Evolutionary conservation across 2,113 vertebrate genomes (phyloP).

Genomic region (Dromaius novaehollandiae): DNA sequence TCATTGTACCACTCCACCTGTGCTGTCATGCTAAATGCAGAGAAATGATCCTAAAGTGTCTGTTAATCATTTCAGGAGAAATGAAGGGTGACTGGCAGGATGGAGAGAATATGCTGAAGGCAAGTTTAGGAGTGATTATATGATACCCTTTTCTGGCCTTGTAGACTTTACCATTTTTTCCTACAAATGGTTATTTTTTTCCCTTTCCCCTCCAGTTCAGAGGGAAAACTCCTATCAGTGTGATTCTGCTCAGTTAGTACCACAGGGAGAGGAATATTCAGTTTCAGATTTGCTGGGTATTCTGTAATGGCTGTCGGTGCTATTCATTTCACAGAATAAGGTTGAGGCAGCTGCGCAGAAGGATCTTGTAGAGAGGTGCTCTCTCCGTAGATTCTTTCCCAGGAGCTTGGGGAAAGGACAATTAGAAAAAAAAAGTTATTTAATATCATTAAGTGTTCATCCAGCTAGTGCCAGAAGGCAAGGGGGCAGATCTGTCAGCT

Average conservation of each 20-base stretch:
- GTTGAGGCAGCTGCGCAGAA: not conserved
- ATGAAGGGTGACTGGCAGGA: not conserved
- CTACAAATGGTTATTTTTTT: not conserved
- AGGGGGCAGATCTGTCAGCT: not conserved
- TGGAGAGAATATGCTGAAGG: not conserved
- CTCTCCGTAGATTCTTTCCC: not conserved
- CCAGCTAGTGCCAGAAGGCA: not conserved
- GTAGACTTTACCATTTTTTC: not conserved
- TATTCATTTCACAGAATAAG: not conserved
- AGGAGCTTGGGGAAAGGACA: not conserved
- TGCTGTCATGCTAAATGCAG: not conserved
- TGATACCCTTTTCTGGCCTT: not conserved
- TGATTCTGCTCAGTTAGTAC: not conserved
- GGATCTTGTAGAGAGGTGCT: not conserved
- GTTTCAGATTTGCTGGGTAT: not conserved
- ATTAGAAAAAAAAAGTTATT: not conserved
- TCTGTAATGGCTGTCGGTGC: not conserved
- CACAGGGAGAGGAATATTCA: not conserved
- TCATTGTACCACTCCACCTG: not conserved
- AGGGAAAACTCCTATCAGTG: not conserved
- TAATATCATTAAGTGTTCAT: constrained; percentile 8
- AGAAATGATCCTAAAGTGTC: not conserved
- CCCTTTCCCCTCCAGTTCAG: not conserved
- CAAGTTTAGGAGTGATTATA: not conserved
- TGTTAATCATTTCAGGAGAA: not conserved